phyloP scores from a whole-genome alignment of 2,888 invertebrate genomes.

The Dendrolimus houi region DNA sequence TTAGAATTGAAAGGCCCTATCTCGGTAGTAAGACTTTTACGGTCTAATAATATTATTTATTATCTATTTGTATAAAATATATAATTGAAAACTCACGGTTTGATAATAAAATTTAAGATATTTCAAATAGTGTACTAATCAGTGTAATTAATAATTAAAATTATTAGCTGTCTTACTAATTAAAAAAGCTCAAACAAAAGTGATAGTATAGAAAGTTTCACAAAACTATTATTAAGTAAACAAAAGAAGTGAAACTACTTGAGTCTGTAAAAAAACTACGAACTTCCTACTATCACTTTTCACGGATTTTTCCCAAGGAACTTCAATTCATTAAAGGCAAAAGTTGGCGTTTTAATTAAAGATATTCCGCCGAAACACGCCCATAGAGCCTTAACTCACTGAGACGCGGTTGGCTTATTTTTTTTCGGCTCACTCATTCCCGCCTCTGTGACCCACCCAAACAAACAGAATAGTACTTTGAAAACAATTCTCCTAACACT shows the following conservation, averaged over 20 bases:
- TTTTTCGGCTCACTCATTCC: slow-evolving; percentile 74
- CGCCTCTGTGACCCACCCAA: slow-evolving; percentile 75
- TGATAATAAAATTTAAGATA: too few relatives aligned
- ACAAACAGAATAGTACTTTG: slow-evolving; percentile 70
- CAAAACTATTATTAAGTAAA: neutral
- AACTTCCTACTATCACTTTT: slow-evolving; percentile 18
- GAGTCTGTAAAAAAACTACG: neutral
- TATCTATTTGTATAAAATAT: too few relatives aligned
- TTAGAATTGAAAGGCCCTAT: too few relatives aligned
- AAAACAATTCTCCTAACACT: slow-evolving; percentile 46
- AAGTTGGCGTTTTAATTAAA: slow-evolving; percentile 71
- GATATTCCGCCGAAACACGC: slow-evolving; percentile 67
- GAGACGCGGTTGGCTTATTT: slow-evolving; percentile 76
- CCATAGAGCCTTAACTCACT: slow-evolving; percentile 69
- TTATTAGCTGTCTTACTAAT: too few relatives aligned
- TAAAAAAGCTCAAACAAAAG: too few relatives aligned
- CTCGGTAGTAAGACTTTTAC: too few relatives aligned
- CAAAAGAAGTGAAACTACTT: neutral
- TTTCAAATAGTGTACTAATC: too few relatives aligned
- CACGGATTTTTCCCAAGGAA: slow-evolving; percentile 35
- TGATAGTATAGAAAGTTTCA: too few relatives aligned
- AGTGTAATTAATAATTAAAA: too few relatives aligned
- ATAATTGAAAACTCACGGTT: too few relatives aligned
- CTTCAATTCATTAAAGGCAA: slow-evolving; percentile 61
- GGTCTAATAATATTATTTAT: too few relatives aligned